phyloP scores from a whole-genome alignment of 2,113 vertebrate genomes.

The Ictidomys tridecemlineatus region DNA sequence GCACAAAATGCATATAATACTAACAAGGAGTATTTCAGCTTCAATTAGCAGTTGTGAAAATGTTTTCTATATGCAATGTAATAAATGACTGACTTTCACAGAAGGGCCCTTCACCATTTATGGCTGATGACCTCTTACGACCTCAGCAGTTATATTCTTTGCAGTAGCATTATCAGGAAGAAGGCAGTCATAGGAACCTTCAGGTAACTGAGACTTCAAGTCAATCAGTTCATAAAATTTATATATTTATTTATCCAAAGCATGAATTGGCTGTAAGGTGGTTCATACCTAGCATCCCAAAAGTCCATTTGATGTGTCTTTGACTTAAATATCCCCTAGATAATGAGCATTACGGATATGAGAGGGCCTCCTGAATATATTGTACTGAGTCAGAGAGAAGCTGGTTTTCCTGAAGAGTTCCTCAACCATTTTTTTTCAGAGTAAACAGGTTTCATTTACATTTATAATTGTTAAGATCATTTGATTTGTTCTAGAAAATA shows the following conservation, averaged over 20 bases:
- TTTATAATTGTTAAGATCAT: neutral
- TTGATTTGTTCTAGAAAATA: slow-evolving; percentile 50
- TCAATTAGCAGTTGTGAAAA: neutral
- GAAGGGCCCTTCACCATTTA: neutral
- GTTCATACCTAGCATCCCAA: neutral
- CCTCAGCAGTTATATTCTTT: neutral
- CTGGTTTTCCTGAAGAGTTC: neutral
- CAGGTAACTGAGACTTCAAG: neutral
- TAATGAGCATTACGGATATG: neutral
- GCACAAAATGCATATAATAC: neutral
- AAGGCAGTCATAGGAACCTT: neutral
- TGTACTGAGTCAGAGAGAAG: neutral
- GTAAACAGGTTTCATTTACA: neutral
- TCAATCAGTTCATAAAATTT: neutral
- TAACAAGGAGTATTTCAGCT: neutral
- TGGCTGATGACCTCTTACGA: neutral
- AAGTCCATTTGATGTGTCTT: neutral
- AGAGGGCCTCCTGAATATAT: neutral
- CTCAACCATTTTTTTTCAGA: neutral
- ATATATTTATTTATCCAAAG: neutral
- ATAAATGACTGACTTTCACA: neutral
- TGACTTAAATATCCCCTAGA: neutral
- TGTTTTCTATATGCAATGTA: neutral
- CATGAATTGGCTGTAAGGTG: neutral
- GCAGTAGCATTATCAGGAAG: neutral